Evolutionary conservation across 30 jellyfish, hydroid and myxozoan genomes (phyloP).

Genomic region (Hydractinia echinata): DNA sequence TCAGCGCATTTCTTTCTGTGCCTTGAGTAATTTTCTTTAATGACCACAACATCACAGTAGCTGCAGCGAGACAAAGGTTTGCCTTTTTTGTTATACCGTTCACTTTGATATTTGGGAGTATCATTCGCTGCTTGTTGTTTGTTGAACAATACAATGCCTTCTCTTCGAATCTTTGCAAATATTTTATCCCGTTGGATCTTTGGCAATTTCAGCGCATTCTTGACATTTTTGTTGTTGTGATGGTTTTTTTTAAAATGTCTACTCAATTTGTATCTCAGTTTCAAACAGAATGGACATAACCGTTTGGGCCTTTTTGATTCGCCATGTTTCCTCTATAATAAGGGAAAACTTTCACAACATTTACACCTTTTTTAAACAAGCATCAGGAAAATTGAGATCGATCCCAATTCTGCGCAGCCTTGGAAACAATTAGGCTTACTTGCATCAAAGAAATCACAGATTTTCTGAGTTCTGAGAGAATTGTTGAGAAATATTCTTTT

Average conservation of each 20-base stretch:
- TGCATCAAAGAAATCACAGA: too few species aligned
- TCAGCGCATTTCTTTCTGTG: constrained; percentile 16
- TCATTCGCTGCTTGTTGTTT: constrained; percentile 14
- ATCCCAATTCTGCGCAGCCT: too few species aligned
- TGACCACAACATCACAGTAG: not conserved
- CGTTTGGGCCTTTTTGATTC: constrained; percentile 22
- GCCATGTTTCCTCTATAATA: not conserved
- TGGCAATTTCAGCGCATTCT: constrained; percentile 8
- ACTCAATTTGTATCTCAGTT: not conserved
- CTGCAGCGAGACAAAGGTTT: constrained; percentile 18
- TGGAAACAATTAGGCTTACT: too few species aligned
- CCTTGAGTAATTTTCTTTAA: constrained; percentile 2
- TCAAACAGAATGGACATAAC: constrained; percentile 20
- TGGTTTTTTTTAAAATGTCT: constrained; percentile 13
- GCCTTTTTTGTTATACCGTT: constrained; percentile 11
- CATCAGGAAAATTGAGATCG: too few species aligned
- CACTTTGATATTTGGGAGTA: constrained; percentile 21
- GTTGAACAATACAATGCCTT: constrained; percentile 13
- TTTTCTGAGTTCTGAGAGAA: too few species aligned
- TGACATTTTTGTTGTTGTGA: constrained; percentile 12
- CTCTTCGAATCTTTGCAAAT: constrained; percentile 14
- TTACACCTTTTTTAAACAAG: too few species aligned
- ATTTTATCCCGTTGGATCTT: not conserved
- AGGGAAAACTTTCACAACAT: too few species aligned
- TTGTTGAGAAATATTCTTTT: too few species aligned